A percentile compares a stretch with the other conserved stretches of the same genome.
phyloP scores from a whole-genome alignment of 2,888 invertebrate genomes.

The Sminthurides aquaticus region DNA sequence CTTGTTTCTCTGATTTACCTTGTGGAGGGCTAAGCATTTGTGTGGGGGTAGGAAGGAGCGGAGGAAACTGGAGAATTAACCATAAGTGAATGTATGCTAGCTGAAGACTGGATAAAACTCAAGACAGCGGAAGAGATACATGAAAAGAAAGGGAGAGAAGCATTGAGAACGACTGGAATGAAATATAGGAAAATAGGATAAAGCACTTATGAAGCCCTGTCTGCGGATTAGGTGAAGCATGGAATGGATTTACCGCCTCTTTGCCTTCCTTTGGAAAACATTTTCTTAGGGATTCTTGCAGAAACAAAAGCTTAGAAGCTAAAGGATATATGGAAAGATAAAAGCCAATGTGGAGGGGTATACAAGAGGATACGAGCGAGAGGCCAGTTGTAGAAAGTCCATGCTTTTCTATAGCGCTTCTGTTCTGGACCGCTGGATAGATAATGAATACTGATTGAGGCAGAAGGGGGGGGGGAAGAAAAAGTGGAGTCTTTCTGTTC shows the following conservation, averaged over 20 bases:
- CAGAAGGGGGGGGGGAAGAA: too few species aligned
- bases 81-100: too few species aligned
- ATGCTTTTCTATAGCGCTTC: too few species aligned
- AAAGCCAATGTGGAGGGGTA: neutral
- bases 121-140: neutral
- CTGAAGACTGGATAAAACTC: too few species aligned
- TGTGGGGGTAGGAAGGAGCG: neutral
- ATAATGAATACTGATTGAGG: too few species aligned
- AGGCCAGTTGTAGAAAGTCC: neutral
- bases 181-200: too few species aligned
- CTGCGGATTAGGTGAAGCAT: constrained; percentile 2
- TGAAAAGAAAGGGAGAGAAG: too few species aligned
- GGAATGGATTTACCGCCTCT: neutral
- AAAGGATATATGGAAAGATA: neutral
- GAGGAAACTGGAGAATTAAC: neutral
- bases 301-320: neutral
- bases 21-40: neutral
- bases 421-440: too few species aligned
- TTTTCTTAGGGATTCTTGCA: neutral
- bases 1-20: neutral
- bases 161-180: too few species aligned
- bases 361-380: neutral
- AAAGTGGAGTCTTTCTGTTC: too few species aligned
- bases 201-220: too few species aligned
- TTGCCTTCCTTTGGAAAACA: neutral